Percentiles rank a stretch among this genome's conserved stretches.
phyloP scores from a whole-genome alignment of 1,140 invertebrate species.

The Leptinotarsa texana region DNA sequence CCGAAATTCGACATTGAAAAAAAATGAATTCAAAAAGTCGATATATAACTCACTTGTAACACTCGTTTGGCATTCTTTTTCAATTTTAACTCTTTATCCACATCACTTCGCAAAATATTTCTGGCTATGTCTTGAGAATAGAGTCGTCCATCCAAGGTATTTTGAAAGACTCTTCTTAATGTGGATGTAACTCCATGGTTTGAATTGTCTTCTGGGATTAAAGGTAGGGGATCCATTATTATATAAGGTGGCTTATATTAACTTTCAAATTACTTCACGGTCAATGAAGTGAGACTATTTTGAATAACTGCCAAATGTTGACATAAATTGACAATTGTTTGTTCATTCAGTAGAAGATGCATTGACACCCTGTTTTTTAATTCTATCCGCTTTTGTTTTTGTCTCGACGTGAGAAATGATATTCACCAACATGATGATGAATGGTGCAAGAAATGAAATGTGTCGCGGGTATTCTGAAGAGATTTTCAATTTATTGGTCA shows the following conservation, averaged over 20 bases:
- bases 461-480: no score
- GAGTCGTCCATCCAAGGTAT: neutral
- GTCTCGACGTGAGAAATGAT: no score
- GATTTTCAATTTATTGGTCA: no score
- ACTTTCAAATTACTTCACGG: neutral
- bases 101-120: neutral
- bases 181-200: neutral
- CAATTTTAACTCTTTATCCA: neutral
- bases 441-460: no score
- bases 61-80: neutral
- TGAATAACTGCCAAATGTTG: neutral
- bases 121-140: neutral
- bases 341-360: no score
- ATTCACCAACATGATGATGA: no score
- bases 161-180: neutral
- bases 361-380: no score
- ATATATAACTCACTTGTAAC: neutral
- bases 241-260: neutral
- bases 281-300: neutral
- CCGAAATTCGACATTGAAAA: no score
- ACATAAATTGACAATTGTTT: neutral
- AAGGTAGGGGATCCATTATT: conserved; percentile 8
- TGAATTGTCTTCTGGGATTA: neutral
- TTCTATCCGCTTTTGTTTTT: no score
- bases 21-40: no score